Conservation (phyloP, 2,113 vertebrate species). For the Turnix velox region DNA sequence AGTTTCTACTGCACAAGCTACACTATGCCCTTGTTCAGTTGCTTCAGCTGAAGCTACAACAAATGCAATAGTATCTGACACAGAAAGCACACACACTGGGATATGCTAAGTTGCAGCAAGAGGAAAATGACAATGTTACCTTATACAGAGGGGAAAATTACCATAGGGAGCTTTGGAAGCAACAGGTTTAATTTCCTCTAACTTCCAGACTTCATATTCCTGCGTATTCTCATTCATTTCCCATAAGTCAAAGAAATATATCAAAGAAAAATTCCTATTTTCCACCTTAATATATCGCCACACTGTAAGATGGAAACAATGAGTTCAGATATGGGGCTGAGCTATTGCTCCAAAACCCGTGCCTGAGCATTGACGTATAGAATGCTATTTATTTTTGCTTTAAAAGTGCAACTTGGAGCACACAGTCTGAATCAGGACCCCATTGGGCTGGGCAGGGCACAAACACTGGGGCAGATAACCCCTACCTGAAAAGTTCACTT, state of each 20-base stretch:
- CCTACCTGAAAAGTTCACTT: neutral
- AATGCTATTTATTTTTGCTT: neutral
- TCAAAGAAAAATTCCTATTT: neutral
- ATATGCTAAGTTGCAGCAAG: neutral
- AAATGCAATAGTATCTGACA: neutral
- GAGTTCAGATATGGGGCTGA: neutral
- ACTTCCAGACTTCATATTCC: neutral
- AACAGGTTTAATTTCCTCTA: neutral
- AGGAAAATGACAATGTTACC: neutral
- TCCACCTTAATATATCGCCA: neutral
- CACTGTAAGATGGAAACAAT: neutral
- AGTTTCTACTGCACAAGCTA: neutral
- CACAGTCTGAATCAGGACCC: neutral
- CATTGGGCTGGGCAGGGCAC: neutral
- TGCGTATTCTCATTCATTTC: neutral
- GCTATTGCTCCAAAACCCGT: neutral
- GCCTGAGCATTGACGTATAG: neutral
- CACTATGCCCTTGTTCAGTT: neutral
- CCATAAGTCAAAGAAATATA: neutral
- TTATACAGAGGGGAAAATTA: neutral
- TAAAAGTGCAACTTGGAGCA: neutral
- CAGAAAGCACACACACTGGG: neutral
- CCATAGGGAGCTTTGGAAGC: slow-evolving; percentile 8
- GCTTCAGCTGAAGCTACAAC: neutral
- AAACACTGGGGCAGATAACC: neutral